Evolutionary conservation across 2,888 invertebrate genomes (phyloP).

Genomic region (Drosophila phalerata): DNA sequence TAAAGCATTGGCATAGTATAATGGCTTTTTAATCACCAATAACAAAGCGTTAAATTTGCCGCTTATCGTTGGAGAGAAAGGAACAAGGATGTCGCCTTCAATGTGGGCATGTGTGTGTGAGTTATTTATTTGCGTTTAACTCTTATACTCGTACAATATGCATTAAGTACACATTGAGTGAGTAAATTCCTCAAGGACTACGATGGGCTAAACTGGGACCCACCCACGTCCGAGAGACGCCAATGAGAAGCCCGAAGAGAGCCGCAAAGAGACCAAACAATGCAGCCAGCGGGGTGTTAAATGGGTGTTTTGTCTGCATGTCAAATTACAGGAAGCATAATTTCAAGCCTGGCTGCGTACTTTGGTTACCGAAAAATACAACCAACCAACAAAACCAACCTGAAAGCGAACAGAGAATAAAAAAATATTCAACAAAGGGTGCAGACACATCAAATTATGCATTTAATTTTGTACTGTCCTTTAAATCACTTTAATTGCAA

Average conservation of each 20-base stretch:
- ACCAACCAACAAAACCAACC: conserved; percentile 15
- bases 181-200: conserved; percentile 34
- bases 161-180: conserved; percentile 55
- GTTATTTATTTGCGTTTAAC: conserved; percentile 41
- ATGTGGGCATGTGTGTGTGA: conserved; percentile 17
- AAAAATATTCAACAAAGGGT: conserved; percentile 52
- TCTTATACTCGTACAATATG: conserved; percentile 38
- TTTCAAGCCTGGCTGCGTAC: conserved; percentile 74
- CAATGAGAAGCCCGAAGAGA: conserved; percentile 10
- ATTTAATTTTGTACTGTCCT: conserved; percentile 34
- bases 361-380: conserved; percentile 46
- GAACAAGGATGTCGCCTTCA: conserved; percentile 17
- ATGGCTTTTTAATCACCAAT: conserved; percentile 75
- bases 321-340: conserved; percentile 80
- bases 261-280: conserved; percentile 51
- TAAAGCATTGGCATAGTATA: conserved; percentile 37
- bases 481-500: not conserved
- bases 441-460: conserved; percentile 53
- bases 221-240: not conserved
- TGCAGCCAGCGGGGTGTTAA: conserved; percentile 77
- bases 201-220: not conserved
- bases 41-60: conserved; percentile 42
- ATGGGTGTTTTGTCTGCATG: conserved; percentile 79
- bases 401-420: not conserved
- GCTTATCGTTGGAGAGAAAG: conserved; percentile 33